Conservation (phyloP, 2,113 vertebrate species). For the Psilopogon haemacephalus region DNA sequence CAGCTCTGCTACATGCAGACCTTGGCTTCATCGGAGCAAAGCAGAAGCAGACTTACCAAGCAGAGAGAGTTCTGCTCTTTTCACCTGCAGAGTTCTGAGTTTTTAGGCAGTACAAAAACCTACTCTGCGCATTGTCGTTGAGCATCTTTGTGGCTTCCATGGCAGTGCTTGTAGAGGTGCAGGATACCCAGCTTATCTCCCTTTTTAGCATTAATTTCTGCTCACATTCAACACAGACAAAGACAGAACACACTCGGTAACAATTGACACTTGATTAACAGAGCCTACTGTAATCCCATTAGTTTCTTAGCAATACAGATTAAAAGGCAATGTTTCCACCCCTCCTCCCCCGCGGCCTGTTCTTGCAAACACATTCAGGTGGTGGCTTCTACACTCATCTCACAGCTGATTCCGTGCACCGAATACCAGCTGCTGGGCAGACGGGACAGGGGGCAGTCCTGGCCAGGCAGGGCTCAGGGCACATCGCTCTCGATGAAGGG, state of each 20-base stretch:
- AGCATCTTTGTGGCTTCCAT: not conserved
- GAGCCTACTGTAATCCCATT: not conserved
- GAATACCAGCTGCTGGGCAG: not conserved
- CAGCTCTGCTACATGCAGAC: not conserved
- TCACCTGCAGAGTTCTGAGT: not conserved
- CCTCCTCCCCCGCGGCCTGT: not conserved
- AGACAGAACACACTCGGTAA: not conserved
- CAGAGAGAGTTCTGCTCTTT: not conserved
- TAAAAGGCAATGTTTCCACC: not conserved
- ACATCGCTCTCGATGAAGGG: conserved; percentile 93
- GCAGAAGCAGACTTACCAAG: not conserved
- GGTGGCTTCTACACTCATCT: not conserved
- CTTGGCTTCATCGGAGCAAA: not conserved
- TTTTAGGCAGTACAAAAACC: not conserved
- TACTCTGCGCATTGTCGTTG: not conserved
- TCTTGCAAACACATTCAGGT: not conserved
- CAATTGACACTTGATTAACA: not conserved
- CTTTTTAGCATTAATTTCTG: not conserved
- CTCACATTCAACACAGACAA: not conserved
- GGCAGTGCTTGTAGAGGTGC: not conserved
- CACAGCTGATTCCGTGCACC: conserved; percentile 20
- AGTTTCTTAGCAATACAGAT: not conserved
- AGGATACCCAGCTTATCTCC: not conserved
- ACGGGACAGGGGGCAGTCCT: not conserved
- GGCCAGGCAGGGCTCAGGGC: conserved; percentile 74